phyloP scores from a whole-genome alignment of 1,140 invertebrate species.

The Drosophila pectinifera region DNA sequence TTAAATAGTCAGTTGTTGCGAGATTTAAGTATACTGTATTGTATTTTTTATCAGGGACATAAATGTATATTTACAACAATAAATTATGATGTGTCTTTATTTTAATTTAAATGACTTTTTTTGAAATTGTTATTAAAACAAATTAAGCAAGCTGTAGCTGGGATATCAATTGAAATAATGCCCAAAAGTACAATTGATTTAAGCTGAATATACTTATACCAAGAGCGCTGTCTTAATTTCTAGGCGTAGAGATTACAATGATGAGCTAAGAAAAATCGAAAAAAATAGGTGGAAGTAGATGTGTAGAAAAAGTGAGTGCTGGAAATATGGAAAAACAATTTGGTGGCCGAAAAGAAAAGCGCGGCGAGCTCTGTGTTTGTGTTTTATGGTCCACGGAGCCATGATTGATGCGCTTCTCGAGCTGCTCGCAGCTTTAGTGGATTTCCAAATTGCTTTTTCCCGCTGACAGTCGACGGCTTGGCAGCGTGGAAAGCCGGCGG shows the following conservation, averaged over 20 bases:
- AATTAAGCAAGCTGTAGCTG: no score
- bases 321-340: conserved; percentile 77
- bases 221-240: neutral
- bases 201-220: no score
- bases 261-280: neutral
- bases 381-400: conserved; percentile 70
- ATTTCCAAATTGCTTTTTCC: conserved; percentile 81
- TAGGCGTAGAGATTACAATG: no score
- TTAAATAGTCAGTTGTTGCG: no score
- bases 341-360: conserved; percentile 68
- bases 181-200: neutral
- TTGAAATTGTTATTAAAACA: no score
- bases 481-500: conserved; percentile 41
- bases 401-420: conserved; percentile 70
- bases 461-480: conserved; percentile 67
- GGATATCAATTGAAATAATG: neutral
- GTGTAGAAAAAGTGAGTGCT: conserved; percentile 12
- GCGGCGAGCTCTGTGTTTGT: conserved; percentile 43
- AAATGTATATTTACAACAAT: no score
- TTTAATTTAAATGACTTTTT: no score
- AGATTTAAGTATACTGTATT: no score
- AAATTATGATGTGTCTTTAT: no score
- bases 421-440: conserved; percentile 67
- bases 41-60: no score
- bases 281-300: no score